Base-by-base conservation (phyloP, 2,797 vertebrate genomes). In the Molossus molossus region DNA sequence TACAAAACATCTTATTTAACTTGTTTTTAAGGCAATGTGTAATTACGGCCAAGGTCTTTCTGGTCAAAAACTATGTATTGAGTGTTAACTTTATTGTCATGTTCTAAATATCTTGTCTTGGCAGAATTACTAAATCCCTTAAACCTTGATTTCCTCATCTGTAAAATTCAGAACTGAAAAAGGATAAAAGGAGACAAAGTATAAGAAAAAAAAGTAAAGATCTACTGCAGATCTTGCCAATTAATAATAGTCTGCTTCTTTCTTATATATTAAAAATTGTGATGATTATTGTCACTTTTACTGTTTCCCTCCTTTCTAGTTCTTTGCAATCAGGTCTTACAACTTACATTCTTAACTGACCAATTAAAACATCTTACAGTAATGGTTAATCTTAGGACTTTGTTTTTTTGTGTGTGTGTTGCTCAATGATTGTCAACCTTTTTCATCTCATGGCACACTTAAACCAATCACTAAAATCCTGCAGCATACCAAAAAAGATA, bases 311-410 rank as follows among this genome's bases (percentile, higher is more conserved):
- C 40, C 57, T 65, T 86, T 75, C 21, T 69, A 70, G 77, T 72
- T 87, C 37, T 87, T 81, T 91, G 23, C 1, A 96, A 64, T 40
- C 96, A 70, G 25, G 15, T 85, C 6, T 91, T 88, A 12, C 27
- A 92, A 96, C 20, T 95, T 76, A 91, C 37, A 20, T 50, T 91
- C 25, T 90, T 86, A 94, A 65, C 2, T 73, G 65, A 79, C 29
- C 2, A 33, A n/a, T 77, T 89, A 80, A 94, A 80, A 84, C 17
- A 90, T 37, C 29, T 94, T 57, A 37, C 5, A 6, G 18, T 79
- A 70, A 53, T 72, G 21, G 62, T 45, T 86, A 87, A 80, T 75
- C 60, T 21, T 50, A 95, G 23, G 60, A 79, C 10, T 79, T 94
- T 91, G n/a, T 55, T 97, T 57, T 85, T 33, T 29, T 76, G 91